Evolutionary conservation across 2,888 invertebrate species (phyloP), one percentile per base, ranked within the genome.

Genomic region (Agrochola macilenta): DNA sequence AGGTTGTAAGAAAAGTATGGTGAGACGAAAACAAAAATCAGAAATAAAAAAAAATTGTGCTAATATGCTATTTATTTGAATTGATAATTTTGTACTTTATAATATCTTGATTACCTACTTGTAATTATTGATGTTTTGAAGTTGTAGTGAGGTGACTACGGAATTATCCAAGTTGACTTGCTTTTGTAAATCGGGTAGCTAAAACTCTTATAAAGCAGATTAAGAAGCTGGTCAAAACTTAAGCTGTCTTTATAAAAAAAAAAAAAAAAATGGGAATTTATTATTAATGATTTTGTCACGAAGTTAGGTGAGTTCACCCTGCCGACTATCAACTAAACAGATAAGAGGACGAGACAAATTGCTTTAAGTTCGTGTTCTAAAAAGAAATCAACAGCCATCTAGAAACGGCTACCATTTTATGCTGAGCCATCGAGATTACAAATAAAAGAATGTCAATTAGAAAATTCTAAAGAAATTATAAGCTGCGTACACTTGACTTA

Each of bases 371-470:
- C 14, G 23, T 23, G 30, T 52, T 73, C 60, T 71, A 74, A 73
- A 66, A 86, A 20, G 72, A 58, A 64, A 70, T 84, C 77, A 84
- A 85, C 85, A 92, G 92, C 95, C 95, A 94, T 90, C 95, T 95
- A 93, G 95, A 94, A 92, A 83, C 83, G 84, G 88, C 89, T 91
- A 91, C 87, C 87, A 90, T 87, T 87, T 87, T 72, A 70, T 77
- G 70, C 77, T 46, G 39, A 88, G 87, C 95, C 94, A 92, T 91
- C 95, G 93, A 89, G 95, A 94, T 95, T 91, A 69, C 49, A 86
- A 89, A 87, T 88, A 89, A 88, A 87, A 91, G 88, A 89, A 87
- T 79, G 82, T 79, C 74, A 75, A 76, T 66, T 64, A 88, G 86
- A 86, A 78, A 79, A 70, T 72, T 72, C 43, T 52, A 70, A 35